phyloP scores from a whole-genome alignment of 2,113 vertebrate species.

The Clarias macrocephalus region DNA sequence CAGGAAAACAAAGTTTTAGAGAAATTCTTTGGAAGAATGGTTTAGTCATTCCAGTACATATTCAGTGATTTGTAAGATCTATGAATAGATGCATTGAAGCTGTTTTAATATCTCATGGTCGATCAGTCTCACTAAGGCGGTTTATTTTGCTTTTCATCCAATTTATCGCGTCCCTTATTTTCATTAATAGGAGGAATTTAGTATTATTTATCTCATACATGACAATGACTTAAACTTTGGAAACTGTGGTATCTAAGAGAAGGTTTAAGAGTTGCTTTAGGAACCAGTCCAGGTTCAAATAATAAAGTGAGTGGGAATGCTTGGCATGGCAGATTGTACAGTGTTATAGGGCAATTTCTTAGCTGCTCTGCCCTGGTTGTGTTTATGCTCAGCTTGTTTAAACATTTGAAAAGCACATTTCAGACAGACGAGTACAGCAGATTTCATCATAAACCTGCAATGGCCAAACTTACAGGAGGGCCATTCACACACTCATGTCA shows the following conservation, averaged over 20 bases:
- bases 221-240: background rate
- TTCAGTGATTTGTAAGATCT: background rate
- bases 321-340: constrained; percentile 60
- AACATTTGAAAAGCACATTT: constrained; percentile 77
- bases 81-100: background rate
- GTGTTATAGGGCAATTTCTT: constrained; percentile 4
- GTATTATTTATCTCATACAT: background rate
- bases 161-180: background rate
- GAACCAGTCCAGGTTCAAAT: constrained; percentile 16
- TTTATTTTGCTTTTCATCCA: background rate
- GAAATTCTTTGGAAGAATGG: background rate
- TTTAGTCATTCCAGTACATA: background rate
- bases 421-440: constrained; percentile 69
- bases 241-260: background rate
- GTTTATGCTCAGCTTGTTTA: constrained; percentile 69
- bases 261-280: background rate
- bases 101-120: background rate
- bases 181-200: background rate
- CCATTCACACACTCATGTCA: constrained; percentile 73
- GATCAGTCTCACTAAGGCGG: background rate
- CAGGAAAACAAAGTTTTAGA: background rate
- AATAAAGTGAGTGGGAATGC: constrained; percentile 54
- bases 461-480: constrained; percentile 70
- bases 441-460: constrained; percentile 73
- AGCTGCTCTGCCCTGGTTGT: constrained; percentile 59